These are phyloP conservation scores for Amblyopsis rosae DNA, from an alignment of 2,113 vertebrate species.

Conservation along the genomic window DNA sequence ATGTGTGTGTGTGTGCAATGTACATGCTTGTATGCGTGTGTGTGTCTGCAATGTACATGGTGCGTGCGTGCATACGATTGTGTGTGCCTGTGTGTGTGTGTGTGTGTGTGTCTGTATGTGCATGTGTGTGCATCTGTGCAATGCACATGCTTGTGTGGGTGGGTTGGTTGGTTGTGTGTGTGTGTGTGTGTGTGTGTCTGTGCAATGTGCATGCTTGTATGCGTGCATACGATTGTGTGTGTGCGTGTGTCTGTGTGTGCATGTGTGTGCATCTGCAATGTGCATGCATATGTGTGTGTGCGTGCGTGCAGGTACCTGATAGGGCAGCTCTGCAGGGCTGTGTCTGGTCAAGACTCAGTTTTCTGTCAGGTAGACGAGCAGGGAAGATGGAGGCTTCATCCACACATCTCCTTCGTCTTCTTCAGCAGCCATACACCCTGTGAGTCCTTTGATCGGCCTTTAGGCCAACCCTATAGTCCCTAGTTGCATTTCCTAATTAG, in stretches of 20 bases:
- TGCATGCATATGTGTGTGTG: constrained; percentile 13
- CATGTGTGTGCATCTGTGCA: not conserved
- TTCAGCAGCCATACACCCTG: constrained; percentile 96
- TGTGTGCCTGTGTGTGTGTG: not conserved
- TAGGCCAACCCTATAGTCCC: not conserved
- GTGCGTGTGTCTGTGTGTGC: constrained; percentile 11
- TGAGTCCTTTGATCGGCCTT: constrained; percentile 70
- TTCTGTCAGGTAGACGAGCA: constrained; percentile 74
- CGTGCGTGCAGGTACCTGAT: constrained; percentile 83
- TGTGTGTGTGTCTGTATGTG: not conserved
- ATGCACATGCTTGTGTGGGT: constrained; percentile 11
- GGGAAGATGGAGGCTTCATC: constrained; percentile 84
- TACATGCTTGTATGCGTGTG: no score
- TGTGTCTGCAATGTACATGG: no score
- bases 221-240: no score
- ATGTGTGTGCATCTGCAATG: no score
- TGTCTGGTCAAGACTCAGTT: constrained; percentile 66
- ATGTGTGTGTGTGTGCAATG: not conserved
- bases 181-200: constrained; percentile 14
- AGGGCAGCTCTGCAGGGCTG: constrained; percentile 80
- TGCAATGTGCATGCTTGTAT: not conserved
- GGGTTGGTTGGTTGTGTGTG: constrained; percentile 6
- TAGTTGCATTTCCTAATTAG: no score
- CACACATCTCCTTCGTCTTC: constrained; percentile 83
- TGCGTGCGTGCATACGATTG: not conserved